A percentile compares a stretch with the other conserved stretches of the same genome.
Conservation (phyloP, 2,797 vertebrate species). For the Odontamblyopus lacepedii region DNA sequence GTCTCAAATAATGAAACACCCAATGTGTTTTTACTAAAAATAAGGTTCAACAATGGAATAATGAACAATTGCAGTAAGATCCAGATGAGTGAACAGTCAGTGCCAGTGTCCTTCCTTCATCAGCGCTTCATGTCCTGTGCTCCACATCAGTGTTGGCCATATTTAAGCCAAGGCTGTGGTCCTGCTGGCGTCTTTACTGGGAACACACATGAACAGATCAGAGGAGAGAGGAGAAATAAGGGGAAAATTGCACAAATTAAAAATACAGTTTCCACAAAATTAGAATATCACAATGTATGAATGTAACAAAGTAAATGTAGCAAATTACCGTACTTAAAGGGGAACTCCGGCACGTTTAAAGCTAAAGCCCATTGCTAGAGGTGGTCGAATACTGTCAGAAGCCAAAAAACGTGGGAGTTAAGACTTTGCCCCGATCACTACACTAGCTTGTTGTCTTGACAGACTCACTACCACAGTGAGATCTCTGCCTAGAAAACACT, state of each 20-base stretch:
- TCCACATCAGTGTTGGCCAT: slow-evolving; percentile 89
- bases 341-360: too few species aligned
- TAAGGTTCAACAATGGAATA: slow-evolving; percentile 22
- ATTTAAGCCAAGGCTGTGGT: slow-evolving; percentile 94
- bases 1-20: slow-evolving; percentile 26
- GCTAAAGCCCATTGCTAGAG: too few species aligned
- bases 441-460: too few species aligned
- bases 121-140: slow-evolving; percentile 88
- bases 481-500: too few species aligned
- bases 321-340: too few species aligned
- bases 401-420: too few species aligned
- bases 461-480: too few species aligned
- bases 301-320: too few species aligned
- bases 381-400: too few species aligned
- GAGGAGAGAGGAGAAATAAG: slow-evolving; percentile 13
- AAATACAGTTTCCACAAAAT: background rate
- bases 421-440: too few species aligned
- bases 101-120: slow-evolving; percentile 44
- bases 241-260: background rate
- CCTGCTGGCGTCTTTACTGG: slow-evolving; percentile 97
- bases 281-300: background rate
- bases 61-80: slow-evolving; percentile 30
- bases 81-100: slow-evolving; percentile 42
- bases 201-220: slow-evolving; percentile 55
- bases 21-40: slow-evolving; percentile 14